Conservation (phyloP, 2,797 vertebrate genomes). For the Phataginus tetradactyla region DNA sequence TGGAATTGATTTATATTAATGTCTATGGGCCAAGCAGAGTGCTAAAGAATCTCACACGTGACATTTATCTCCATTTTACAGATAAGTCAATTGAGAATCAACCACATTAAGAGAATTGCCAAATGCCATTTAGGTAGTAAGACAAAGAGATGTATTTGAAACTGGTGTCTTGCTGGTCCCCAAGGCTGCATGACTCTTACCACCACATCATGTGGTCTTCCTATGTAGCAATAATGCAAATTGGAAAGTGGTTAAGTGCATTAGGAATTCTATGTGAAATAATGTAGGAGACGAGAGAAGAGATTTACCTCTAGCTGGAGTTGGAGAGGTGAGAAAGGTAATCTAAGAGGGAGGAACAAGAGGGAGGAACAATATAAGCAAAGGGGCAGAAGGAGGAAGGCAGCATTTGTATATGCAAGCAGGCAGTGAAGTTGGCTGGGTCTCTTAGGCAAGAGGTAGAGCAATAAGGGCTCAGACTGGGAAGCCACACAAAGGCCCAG, state of each 20-base stretch:
- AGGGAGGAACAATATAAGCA: background rate
- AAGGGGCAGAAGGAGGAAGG: background rate
- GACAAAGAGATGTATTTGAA: background rate
- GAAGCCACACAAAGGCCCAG: background rate
- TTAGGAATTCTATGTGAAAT: background rate
- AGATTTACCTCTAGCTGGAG: background rate
- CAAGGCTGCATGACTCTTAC: background rate
- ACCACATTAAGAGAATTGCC: slow-evolving; percentile 52
- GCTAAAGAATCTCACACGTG: background rate
- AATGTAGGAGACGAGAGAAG: background rate
- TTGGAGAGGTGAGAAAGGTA: background rate
- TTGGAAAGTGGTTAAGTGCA: background rate
- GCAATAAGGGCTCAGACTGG: background rate
- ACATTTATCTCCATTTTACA: slow-evolving; percentile 55
- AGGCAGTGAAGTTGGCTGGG: background rate
- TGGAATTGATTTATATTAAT: background rate
- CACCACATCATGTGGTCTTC: background rate
- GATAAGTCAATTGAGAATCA: slow-evolving; percentile 55
- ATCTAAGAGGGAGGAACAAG: background rate
- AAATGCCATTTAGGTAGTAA: background rate
- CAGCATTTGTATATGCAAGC: background rate
- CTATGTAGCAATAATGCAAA: background rate
- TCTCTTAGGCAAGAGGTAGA: background rate
- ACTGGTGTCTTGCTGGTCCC: background rate
- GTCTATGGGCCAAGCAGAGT: background rate